Evolutionary conservation across 2,888 invertebrate species (phyloP).

Genomic region (Aquatica leii): DNA sequence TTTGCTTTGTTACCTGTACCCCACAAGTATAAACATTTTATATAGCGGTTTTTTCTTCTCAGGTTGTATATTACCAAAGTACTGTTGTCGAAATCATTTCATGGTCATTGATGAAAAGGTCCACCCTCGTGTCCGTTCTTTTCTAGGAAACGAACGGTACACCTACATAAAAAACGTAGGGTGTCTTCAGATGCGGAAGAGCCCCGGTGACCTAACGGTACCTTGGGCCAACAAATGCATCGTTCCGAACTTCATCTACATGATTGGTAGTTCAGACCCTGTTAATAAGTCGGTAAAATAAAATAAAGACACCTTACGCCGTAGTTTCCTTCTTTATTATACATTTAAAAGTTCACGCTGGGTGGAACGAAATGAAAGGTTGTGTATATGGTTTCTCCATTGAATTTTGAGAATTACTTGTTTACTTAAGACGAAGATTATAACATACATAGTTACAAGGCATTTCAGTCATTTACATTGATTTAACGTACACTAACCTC

Average conservation of each 20-base stretch:
- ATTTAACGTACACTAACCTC: conserved; percentile 27
- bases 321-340: conserved; percentile 23
- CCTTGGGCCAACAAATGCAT: conserved; percentile 43
- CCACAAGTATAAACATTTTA: conserved; percentile 3
- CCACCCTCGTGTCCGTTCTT: conserved; percentile 44
- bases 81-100: conserved; percentile 18
- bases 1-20: not conserved
- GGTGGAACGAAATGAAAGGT: conserved; percentile 24
- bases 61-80: conserved; percentile 10
- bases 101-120: conserved; percentile 30
- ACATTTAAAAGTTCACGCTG: conserved; percentile 19
- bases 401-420: conserved; percentile 23
- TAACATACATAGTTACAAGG: conserved; percentile 25
- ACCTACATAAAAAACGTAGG: conserved; percentile 43
- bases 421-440: conserved; percentile 16
- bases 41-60: not conserved
- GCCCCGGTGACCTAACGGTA: conserved; percentile 46
- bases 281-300: conserved; percentile 37
- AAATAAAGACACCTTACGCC: conserved; percentile 23
- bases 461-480: conserved; percentile 32
- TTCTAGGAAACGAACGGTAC: conserved; percentile 52
- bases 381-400: conserved; percentile 16
- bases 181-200: conserved; percentile 48
- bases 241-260: conserved; percentile 44
- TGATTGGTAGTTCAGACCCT: conserved; percentile 45